Conservation (phyloP, 2,113 vertebrate genomes). For the Neogobius melanostomus region DNA sequence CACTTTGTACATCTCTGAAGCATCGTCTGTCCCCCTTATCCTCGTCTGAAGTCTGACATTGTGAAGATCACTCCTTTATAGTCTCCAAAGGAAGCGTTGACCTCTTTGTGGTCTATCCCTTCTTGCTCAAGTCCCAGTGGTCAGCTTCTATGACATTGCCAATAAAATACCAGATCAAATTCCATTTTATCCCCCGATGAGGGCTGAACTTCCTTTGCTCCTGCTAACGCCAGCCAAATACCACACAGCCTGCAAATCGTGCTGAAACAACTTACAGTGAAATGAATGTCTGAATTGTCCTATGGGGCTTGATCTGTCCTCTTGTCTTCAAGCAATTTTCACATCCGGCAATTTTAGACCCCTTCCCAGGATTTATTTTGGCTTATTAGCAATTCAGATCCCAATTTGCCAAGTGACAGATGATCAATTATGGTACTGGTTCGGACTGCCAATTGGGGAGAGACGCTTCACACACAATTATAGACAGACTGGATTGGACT, state of each 20-base stretch:
- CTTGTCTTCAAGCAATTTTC: conserved; percentile 30
- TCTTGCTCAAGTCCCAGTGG: background rate
- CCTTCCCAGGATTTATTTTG: conserved; percentile 54
- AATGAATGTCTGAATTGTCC: conserved; percentile 27
- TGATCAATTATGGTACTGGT: conserved; percentile 54
- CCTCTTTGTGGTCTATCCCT: conserved; percentile 35
- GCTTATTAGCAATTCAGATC: conserved; percentile 36
- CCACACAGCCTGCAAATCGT: conserved; percentile 37
- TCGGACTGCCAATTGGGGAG: conserved; percentile 43
- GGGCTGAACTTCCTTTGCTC: conserved; percentile 54
- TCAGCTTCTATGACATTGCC: conserved; percentile 30
- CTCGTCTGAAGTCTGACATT: background rate
- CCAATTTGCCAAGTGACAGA: conserved; percentile 57
- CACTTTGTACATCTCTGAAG: background rate
- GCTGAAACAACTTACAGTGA: conserved; percentile 44
- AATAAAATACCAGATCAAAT: conserved; percentile 38
- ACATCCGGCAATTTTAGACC: conserved; percentile 39
- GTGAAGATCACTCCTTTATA: background rate
- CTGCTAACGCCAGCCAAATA: conserved; percentile 48
- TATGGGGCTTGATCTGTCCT: conserved; percentile 36
- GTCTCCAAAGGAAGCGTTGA: conserved; percentile 23
- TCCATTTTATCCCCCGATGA: background rate
- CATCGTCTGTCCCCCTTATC: background rate
- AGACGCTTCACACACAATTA: conserved; percentile 36
- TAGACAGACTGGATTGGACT: conserved; percentile 1